Percentiles rank a stretch among this genome's conserved stretches.
Evolutionary conservation across 2,888 invertebrate genomes (phyloP).

Genomic region (Drosophila neotestacea): DNA sequence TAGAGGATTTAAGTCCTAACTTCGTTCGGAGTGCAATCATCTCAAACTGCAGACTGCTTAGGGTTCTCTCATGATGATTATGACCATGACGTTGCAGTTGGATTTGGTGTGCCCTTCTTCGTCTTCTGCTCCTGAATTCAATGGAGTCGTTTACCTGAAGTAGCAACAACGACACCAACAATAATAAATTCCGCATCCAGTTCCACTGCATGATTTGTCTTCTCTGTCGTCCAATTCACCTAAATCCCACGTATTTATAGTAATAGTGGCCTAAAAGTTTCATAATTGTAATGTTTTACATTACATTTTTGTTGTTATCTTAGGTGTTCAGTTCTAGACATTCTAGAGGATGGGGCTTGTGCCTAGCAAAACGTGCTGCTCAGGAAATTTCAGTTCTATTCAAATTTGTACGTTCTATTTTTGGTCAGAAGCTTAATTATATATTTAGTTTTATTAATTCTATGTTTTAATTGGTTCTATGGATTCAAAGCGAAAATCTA

Average conservation of each 20-base stretch:
- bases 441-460: no score
- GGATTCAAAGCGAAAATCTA: no score
- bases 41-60: slow-evolving; percentile 28
- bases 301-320: slow-evolving; percentile 21
- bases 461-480: no score
- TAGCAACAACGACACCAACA: slow-evolving; percentile 10
- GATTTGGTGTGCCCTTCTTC: slow-evolving; percentile 17
- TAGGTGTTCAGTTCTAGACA: background rate
- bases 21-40: slow-evolving; percentile 40
- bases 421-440: background rate
- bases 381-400: background rate
- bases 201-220: slow-evolving; percentile 35
- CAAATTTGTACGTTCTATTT: background rate
- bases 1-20: slow-evolving; percentile 12
- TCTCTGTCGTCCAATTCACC: slow-evolving; percentile 3
- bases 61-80: slow-evolving; percentile 11
- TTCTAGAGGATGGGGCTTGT: slow-evolving; percentile 6
- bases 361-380: slow-evolving; percentile 25
- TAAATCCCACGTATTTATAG: slow-evolving; percentile 36
- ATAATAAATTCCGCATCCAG: slow-evolving; percentile 10
- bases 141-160: slow-evolving; percentile 3
- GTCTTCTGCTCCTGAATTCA: slow-evolving; percentile 17
- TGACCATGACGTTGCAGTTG: slow-evolving; percentile 10
- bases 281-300: slow-evolving; percentile 5
- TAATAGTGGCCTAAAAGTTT: background rate